A percentile compares a stretch with the other conserved stretches of the same genome.
phyloP scores from a whole-genome alignment of 2,888 invertebrate species.

The Scrobipalpa costella region DNA sequence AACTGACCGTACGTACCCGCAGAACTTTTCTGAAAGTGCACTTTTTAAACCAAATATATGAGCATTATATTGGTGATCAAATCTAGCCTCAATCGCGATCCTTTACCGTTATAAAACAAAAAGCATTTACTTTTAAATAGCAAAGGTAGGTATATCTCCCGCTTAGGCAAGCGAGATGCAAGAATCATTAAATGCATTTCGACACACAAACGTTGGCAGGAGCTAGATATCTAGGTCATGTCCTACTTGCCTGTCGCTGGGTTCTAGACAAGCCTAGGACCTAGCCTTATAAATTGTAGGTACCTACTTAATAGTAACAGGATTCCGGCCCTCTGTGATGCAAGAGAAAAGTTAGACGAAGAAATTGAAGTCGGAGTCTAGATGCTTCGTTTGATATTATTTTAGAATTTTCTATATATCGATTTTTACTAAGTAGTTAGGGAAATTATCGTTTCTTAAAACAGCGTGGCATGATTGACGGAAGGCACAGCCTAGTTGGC shows the following conservation, averaged over 20 bases:
- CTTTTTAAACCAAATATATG: too few species aligned
- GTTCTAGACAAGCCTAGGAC: background rate
- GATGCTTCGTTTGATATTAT: too few species aligned
- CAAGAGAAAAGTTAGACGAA: too few species aligned
- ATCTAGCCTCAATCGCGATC: background rate
- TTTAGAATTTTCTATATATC: too few species aligned
- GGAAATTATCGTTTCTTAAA: too few species aligned
- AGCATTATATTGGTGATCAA: too few species aligned
- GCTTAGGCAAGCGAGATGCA: slow-evolving; percentile 6
- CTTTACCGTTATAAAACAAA: background rate
- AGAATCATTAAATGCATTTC: slow-evolving; percentile 3
- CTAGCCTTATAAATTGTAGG: background rate
- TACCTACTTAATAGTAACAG: background rate
- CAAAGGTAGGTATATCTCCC: background rate
- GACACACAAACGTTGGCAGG: background rate
- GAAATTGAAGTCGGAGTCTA: too few species aligned
- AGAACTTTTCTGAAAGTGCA: too few species aligned
- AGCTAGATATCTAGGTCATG: background rate
- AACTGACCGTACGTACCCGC: too few species aligned
- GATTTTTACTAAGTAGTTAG: too few species aligned
- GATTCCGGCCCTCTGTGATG: background rate
- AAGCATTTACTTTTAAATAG: background rate
- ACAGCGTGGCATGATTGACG: too few species aligned
- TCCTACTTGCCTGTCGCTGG: background rate
- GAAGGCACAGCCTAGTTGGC: too few species aligned